Evolutionary conservation across 2,888 invertebrate species (phyloP), one percentile per base, ranked within the genome.

Genomic region (Ceraclea dissimilis): DNA sequence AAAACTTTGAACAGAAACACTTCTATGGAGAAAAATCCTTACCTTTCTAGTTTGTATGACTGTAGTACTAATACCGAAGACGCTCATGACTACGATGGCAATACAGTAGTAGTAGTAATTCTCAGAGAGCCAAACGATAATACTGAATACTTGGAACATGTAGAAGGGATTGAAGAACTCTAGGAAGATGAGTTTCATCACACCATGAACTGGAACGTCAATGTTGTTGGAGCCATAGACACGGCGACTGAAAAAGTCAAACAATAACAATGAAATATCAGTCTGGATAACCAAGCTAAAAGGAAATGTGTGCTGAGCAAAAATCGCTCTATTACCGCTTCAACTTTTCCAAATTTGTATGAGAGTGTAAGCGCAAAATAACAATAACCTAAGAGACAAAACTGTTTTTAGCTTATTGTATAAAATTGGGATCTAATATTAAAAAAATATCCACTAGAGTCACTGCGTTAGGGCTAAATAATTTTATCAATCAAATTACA

Each of bases 111-210:
- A 92, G 66, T 88, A 85, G 69, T 96, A 96, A 59, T 90, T 83
- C 67, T 96, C 95, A 4, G 86, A 79, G 56, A 91, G 83, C 96
- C 96, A 96, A 53, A 96, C 80, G 10, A 83, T 79, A 61, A 92
- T 90, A 49, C 94, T 93, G 73, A 93, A 91, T 63, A 94, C 70
- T 83, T 96, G 96, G 77, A 96, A 96, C 67, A 95, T 86, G 75
- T 96, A 96, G 76, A 95, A 96, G 2, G 96, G 95, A 72, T 94
- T 93, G 64, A 96, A 82, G 33, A 90, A 86, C 71, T 93, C 93
- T 61, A 91, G 74, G 39, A 89, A 81, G 0, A 93, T 75, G 13
- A 93, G 75, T 0, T 84, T 84, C 58, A 83, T 67, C 47, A 90
- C 76, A 50, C 86, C 81, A 66, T 86, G 84, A 50, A 91, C 84